Evolutionary conservation across 2,113 vertebrate species (phyloP).

Genomic region (Oryzias celebensis): DNA sequence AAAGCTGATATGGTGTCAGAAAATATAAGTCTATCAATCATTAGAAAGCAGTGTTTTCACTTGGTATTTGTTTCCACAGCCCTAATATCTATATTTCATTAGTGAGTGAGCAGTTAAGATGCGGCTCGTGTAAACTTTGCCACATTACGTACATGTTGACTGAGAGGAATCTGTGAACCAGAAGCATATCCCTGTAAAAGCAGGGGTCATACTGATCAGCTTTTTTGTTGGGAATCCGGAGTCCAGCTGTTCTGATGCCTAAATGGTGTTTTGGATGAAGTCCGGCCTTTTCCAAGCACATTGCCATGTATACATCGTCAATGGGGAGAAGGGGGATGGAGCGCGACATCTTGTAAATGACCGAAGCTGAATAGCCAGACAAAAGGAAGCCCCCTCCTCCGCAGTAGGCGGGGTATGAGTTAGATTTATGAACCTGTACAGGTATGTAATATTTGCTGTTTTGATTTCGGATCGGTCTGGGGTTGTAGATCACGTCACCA

Average conservation of each 20-base stretch:
- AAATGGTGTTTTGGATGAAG: neutral
- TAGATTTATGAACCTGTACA: slow-evolving; percentile 5
- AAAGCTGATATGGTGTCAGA: too few species aligned
- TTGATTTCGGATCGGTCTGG: neutral
- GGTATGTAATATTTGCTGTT: slow-evolving; percentile 9
- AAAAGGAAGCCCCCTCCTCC: slow-evolving; percentile 12
- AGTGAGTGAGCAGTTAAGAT: slow-evolving; percentile 3
- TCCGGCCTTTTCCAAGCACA: slow-evolving; percentile 3
- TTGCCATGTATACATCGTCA: slow-evolving; percentile 15
- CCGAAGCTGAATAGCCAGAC: slow-evolving; percentile 15
- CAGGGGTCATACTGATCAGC: slow-evolving; percentile 4
- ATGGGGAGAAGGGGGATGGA: slow-evolving; percentile 10
- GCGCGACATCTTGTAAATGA: slow-evolving; percentile 9
- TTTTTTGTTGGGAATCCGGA: neutral
- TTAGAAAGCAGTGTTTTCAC: too few species aligned
- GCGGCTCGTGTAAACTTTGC: slow-evolving; percentile 5
- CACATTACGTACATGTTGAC: slow-evolving; percentile 12
- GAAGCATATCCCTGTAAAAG: slow-evolving; percentile 11
- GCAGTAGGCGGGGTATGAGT: slow-evolving; percentile 5
- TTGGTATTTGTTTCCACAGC: too few species aligned
- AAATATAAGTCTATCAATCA: too few species aligned
- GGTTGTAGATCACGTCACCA: neutral
- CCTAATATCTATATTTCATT: too few species aligned
- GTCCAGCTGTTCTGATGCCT: neutral
- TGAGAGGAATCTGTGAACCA: slow-evolving; percentile 22